Evolutionary conservation across 2,888 invertebrate genomes (phyloP), one percentile per base, ranked within the genome.

Genomic region (Anodontia alba): DNA sequence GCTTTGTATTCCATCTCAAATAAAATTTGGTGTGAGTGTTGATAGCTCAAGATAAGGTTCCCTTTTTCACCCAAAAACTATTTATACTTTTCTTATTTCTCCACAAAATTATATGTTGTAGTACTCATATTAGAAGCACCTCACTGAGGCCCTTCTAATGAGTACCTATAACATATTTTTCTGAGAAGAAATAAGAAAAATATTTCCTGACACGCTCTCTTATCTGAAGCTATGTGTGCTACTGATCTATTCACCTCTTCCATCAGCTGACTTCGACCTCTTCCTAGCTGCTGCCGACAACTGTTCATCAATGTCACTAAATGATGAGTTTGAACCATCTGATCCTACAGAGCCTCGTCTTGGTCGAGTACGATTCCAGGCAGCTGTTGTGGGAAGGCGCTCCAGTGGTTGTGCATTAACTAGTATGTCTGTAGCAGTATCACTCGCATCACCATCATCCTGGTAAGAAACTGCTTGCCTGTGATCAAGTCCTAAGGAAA

Each of bases 341-440:
- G 91, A 91, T 0, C 89, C 90, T 1, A 88, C 80, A 12, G 91
- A 91, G 2, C 87, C 86, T 2, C 87, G 78, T 26, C 90, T 78
- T 10, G 78, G 80, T 20, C 85, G 76, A 10, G 66, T 29, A 31
- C 69, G 73, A 33, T 42, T 70, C 81, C 82, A 83, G 3, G 78
- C 70, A n/a, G 85, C 71, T 12, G 83, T 46, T 43, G 81, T 43
- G 0, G 81, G 68, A 31, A 85, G 76, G 38, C 78, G 83, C 43
- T 88, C 89, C 2, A 83, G 76, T 0, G 90, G 84, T 43, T 87
- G 78, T 10, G 86, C 87, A 51, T 80, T 86, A 15, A 92, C 88
- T 33, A 92, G 86, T 23, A 91, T 91, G 54, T 92, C 92, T 10
- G 91, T 91, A 36, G 90, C 90, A 10, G 92, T 91, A 80, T 91